Evolutionary conservation across 2,113 vertebrate species (phyloP).

Genomic region (Erinaceus europaeus): DNA sequence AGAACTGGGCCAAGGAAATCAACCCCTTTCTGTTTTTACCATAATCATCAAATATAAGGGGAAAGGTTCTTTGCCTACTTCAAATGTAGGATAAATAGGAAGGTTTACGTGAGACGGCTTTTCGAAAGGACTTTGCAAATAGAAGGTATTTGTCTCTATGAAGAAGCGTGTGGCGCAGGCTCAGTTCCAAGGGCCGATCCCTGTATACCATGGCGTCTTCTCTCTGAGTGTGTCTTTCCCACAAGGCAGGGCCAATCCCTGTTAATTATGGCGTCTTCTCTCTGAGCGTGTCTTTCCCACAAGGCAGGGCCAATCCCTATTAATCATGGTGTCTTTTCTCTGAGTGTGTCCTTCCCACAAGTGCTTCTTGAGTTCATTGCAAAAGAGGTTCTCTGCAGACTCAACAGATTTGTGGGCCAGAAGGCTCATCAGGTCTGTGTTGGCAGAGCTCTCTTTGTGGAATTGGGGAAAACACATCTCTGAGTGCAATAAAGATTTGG

Average conservation of each 20-base stretch:
- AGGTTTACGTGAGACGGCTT: background rate
- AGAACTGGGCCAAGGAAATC: too few species aligned
- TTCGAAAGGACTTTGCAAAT: background rate
- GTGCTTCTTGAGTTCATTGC: rapidly evolving
- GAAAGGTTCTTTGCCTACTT: too few species aligned
- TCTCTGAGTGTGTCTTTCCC: too few species aligned
- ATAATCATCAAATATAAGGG: too few species aligned
- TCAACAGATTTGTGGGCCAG: background rate
- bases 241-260: too few species aligned
- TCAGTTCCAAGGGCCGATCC: too few species aligned
- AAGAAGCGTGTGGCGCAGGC: background rate
- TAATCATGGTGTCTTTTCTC: rapidly evolving
- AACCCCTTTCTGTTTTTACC: too few species aligned
- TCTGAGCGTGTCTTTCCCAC: too few species aligned
- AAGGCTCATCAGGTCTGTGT: rapidly evolving
- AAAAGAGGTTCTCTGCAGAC: background rate
- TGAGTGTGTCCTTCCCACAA: too few species aligned
- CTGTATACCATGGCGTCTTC: too few species aligned
- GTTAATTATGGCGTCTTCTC: too few species aligned
- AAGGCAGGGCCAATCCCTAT: too few species aligned
- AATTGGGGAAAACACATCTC: background rate
- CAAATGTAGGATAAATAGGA: background rate
- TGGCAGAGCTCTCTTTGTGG: rapidly evolving
- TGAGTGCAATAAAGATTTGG: background rate
- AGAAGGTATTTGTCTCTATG: background rate